Evolutionary conservation across 2,888 invertebrate species (phyloP), one percentile per base, ranked within the genome.

Genomic region (Lamproptera curius): DNA sequence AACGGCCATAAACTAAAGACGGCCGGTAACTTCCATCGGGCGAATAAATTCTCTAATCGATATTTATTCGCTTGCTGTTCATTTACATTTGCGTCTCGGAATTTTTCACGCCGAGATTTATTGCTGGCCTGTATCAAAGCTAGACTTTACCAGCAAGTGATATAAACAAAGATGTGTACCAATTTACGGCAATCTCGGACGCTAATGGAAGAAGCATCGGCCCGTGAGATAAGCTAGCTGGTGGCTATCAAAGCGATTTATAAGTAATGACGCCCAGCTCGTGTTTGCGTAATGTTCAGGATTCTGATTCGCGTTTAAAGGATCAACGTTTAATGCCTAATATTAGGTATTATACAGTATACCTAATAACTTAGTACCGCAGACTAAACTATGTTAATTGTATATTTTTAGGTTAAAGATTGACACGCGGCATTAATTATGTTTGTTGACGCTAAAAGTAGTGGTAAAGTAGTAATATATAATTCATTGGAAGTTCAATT

Each of bases 201-300:
- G 44, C 49, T 50, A 50, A 50, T 50, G 49, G 49, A 50, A 50
- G 44, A 31, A 50, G 49, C 44, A 35, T 37, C 41, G 44, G 8
- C 28, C 26, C 39, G 10, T 16, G 31, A 9, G 49, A 50, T 50
- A 50, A 44, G 49, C 37, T 44, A 37, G 44, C 44, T 41, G 44
- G 41, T 50, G 34, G 31, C 36, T 44, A 44, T 44, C 44, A 31
- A 44, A 36, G 31, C 44, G 37, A 50, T 44, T 44, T 44, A 44
- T 41, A 44, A 44, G 20, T 41, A 36, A 44, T 40, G 39, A 49
- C 43, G 39, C 43, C 35, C 28, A 9, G 39, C 39, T 48, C 35
- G 28, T 39, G 40, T 38, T 47, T 47, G 33, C 31, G 42, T 20
- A 35, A 23, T 41, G 41, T 17, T 37, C 28, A 15, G 15, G 23